Percentiles rank a stretch among this genome's conserved stretches.
These are phyloP conservation scores for Cephalopholis sonnerati DNA, from an alignment of 2,113 vertebrate species.

Conservation along the genomic window DNA sequence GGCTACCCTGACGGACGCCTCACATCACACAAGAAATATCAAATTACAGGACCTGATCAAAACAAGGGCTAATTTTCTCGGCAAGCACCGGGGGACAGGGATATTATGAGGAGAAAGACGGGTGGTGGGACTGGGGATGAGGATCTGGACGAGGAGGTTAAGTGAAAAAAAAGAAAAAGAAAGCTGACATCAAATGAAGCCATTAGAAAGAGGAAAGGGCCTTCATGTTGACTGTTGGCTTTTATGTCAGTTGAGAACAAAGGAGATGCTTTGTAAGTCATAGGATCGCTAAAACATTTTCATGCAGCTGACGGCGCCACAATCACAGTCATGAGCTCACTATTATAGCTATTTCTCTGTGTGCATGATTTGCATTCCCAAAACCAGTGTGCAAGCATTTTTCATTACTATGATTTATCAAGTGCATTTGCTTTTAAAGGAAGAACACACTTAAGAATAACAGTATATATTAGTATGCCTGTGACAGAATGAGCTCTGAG, in stretches of 20 bases:
- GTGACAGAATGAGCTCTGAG: conserved; percentile 36
- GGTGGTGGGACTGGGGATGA: background rate
- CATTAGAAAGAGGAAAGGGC: conserved; percentile 14
- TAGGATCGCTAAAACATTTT: background rate
- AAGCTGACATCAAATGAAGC: conserved; percentile 28
- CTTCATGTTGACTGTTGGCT: conserved; percentile 3
- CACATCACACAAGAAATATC: conserved; percentile 44
- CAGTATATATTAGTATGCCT: conserved; percentile 10
- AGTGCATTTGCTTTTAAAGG: background rate
- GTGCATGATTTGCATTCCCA: conserved; percentile 27
- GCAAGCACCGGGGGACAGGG: background rate
- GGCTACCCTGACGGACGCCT: conserved; percentile 12
- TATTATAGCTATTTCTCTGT: conserved; percentile 22
- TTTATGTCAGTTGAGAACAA: conserved; percentile 33
- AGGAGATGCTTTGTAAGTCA: conserved; percentile 29
- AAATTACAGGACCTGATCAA: conserved; percentile 52
- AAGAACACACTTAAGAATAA: conserved; percentile 5
- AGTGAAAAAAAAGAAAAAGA: background rate
- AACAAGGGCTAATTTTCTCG: conserved; percentile 33
- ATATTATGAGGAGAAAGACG: background rate
- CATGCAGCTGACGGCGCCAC: background rate
- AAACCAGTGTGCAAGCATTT: conserved; percentile 34
- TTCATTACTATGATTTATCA: conserved; percentile 32
- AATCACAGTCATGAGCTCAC: conserved; percentile 37
- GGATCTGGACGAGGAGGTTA: background rate